Conservation (phyloP, 2,888 invertebrate genomes). For the Cabera pusaria region DNA sequence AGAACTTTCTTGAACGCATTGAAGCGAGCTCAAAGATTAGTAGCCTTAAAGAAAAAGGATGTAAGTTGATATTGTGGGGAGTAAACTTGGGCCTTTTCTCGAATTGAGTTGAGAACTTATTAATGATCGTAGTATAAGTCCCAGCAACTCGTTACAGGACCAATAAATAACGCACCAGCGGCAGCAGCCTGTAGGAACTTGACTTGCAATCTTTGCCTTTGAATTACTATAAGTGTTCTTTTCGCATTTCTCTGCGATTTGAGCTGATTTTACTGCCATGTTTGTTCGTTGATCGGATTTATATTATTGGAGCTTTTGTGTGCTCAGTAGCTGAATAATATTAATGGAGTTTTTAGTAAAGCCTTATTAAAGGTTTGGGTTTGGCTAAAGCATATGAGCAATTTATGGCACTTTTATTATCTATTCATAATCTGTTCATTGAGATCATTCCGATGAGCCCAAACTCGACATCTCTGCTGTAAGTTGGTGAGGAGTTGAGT, state of each 20-base stretch:
- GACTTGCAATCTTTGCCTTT: constrained; percentile 50
- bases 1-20: constrained; percentile 39
- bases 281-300: constrained; percentile 13
- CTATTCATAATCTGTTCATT: no score
- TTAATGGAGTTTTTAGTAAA: no score
- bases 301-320: no score
- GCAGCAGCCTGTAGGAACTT: constrained; percentile 45
- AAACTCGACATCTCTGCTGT: no score
- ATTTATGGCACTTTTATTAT: no score
- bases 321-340: no score
- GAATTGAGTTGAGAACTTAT: constrained; percentile 49
- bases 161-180: constrained; percentile 64
- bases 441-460: no score
- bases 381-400: no score
- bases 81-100: constrained; percentile 48
- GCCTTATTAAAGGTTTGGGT: no score
- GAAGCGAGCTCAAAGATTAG: constrained; percentile 28
- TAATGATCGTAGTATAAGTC: constrained; percentile 64
- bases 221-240: constrained; percentile 39
- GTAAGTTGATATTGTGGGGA: constrained; percentile 14
- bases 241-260: constrained; percentile 29
- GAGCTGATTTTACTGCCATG: constrained; percentile 9
- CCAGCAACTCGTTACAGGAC: constrained; percentile 62
- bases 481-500: no score
- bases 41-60: constrained; percentile 20